These are phyloP conservation scores for Knipowitschia caucasica DNA, from an alignment of 2,797 vertebrate genomes.

Conservation along the genomic window DNA sequence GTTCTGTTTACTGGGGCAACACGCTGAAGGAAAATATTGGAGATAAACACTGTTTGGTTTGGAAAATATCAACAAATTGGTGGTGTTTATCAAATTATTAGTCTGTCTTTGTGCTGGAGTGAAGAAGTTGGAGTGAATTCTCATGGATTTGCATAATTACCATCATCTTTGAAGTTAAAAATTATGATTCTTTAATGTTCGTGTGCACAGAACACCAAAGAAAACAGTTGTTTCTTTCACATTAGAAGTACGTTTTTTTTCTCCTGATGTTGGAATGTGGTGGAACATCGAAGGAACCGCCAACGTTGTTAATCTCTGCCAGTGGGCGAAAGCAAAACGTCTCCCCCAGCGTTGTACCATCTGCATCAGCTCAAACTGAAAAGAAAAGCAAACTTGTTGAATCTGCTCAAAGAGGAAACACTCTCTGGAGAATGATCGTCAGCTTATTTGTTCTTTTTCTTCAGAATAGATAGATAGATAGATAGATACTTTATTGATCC, in stretches of 20 bases:
- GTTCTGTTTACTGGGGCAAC: not conserved
- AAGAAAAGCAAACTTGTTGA: constrained; percentile 2
- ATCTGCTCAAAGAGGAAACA: too few species aligned
- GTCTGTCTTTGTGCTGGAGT: too few species aligned
- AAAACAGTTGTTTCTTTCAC: not conserved
- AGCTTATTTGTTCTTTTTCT: too few species aligned
- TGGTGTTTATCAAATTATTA: not conserved
- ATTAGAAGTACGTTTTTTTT: not conserved
- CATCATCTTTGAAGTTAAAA: not conserved
- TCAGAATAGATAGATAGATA: too few species aligned
- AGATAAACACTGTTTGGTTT: not conserved
- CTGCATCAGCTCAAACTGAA: not conserved
- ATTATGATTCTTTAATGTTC: not conserved
- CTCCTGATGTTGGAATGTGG: not conserved
- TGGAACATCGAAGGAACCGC: too few species aligned
- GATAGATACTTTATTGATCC: too few species aligned
- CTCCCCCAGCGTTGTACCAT: not conserved
- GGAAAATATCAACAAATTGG: not conserved
- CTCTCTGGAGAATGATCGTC: too few species aligned
- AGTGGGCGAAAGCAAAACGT: not conserved
- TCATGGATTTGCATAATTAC: not conserved
- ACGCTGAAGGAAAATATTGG: not conserved
- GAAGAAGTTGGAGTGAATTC: too few species aligned
- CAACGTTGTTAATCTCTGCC: too few species aligned
- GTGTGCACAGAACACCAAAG: not conserved